Percentiles rank a stretch among this genome's conserved stretches.
These are phyloP conservation scores for Temnothorax curvispinosus DNA, from an alignment of 1,140 invertebrate species.

Conservation along the genomic window DNA sequence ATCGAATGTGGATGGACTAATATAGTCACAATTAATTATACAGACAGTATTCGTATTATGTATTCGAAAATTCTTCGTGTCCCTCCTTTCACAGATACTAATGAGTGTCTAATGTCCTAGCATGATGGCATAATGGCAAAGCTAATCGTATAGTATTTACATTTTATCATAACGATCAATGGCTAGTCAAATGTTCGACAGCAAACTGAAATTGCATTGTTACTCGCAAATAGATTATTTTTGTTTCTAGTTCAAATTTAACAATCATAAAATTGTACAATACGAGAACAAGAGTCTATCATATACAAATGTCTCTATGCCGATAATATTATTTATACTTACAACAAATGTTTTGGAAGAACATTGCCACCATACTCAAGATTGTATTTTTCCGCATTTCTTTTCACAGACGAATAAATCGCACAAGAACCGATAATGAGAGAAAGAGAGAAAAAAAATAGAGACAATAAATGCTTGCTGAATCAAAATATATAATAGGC, in stretches of 20 bases:
- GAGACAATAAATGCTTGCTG: slow-evolving; percentile 68
- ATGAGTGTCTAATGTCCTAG: slow-evolving; percentile 3
- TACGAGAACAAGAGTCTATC: slow-evolving; percentile 52
- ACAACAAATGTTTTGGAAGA: slow-evolving; percentile 52
- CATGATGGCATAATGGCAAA: slow-evolving; percentile 52
- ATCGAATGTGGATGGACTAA: slow-evolving; percentile 14
- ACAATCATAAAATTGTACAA: slow-evolving; percentile 61
- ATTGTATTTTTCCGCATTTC: slow-evolving; percentile 18
- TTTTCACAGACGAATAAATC: slow-evolving; percentile 17
- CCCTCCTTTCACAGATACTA: not conserved
- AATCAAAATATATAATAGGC: slow-evolving; percentile 79
- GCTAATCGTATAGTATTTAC: slow-evolving; percentile 37
- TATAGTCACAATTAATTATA: slow-evolving; percentile 21
- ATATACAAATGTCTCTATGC: slow-evolving; percentile 44
- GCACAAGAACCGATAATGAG: slow-evolving; percentile 61
- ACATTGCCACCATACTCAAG: slow-evolving; percentile 60
- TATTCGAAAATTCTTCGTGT: slow-evolving; percentile 3
- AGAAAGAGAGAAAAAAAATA: slow-evolving; percentile 66
- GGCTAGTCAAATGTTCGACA: slow-evolving; percentile 26
- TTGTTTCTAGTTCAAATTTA: slow-evolving; percentile 46
- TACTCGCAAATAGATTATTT: slow-evolving; percentile 41
- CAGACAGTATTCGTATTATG: not conserved
- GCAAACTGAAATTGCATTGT: slow-evolving; percentile 41
- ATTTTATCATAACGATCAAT: slow-evolving; percentile 11
- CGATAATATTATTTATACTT: slow-evolving; percentile 37